Evolutionary conservation across 1,140 invertebrate genomes (phyloP), one percentile per base, ranked within the genome.

Genomic region (Nasonia vitripennis): DNA sequence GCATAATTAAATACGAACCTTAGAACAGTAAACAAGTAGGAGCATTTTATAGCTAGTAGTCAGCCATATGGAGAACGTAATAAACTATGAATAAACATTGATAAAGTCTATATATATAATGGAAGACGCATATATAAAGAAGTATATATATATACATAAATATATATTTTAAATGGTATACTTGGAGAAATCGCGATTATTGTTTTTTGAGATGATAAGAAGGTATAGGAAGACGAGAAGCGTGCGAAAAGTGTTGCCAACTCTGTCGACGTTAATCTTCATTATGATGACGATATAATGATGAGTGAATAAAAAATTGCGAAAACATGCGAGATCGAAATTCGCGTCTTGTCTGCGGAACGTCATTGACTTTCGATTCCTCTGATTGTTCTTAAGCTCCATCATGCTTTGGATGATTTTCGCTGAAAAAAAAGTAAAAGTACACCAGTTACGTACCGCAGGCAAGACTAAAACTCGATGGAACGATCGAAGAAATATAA

Each of bases 21-120:
- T 88, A 86, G 89, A 89, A 83, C 78, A 86, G 78, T 90, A 89
- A 89, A 89, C 78, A 87, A 87, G 88, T 92, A 92, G 89, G 88
- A 90, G 89, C 90, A 92, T 88, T 90, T 91, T 91, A 89, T 91
- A 92, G 90, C 86, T 91, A 90, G 87, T 92, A 92, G 91, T 91
- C 91, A 91, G 89, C 90, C 90, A 90, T 92, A 92, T 90, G 88
- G 88, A 91, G 85, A 90, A 88, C 90, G 88, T 91, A 91, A 90
- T 91, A 92, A 91, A 78, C 91, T 90, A 92, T 89, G 81, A 87
- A 89, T 89, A 90, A 90, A 90, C 86, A 90, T 88, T 89, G 84
- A 89, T 88, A 88, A 90, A n/a, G n/a, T n/a, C n/a, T 91, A 89
- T 89, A 89, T 87, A 83, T 88, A 87, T 87, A 89, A 86, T 87